These are phyloP conservation scores for Zaprionus obscuricornis DNA, from an alignment of 2,888 invertebrate genomes.

Conservation along the genomic window DNA sequence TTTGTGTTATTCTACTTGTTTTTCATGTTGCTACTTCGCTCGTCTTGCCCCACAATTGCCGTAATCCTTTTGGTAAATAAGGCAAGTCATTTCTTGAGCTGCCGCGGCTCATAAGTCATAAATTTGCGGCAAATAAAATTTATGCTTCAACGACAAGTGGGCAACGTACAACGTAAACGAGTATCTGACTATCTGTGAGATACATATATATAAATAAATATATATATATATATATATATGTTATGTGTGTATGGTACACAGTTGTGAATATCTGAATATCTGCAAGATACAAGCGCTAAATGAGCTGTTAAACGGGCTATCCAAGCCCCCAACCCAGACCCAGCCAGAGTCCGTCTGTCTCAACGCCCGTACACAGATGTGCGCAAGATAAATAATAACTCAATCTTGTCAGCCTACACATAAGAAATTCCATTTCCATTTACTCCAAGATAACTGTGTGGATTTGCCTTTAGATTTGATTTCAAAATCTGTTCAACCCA, in stretches of 20 bases:
- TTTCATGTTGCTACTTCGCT: not conserved
- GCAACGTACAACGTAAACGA: conserved; percentile 10
- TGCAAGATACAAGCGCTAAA: conserved; percentile 53
- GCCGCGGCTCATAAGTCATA: conserved; percentile 58
- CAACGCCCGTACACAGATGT: conserved; percentile 20
- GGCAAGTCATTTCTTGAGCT: conserved; percentile 28
- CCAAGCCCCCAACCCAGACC: conserved; percentile 29
- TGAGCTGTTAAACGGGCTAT: conserved; percentile 69
- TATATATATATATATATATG: too few species aligned
- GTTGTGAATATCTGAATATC: conserved; percentile 20
- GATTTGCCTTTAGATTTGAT: too few species aligned
- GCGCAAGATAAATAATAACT: conserved; percentile 67
- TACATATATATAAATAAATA: conserved; percentile 5
- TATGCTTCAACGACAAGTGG: conserved; percentile 53
- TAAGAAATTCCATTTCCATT: too few species aligned
- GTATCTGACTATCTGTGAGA: conserved; percentile 16
- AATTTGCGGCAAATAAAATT: conserved; percentile 74
- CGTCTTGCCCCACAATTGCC: conserved; percentile 21
- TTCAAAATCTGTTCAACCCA: not conserved
- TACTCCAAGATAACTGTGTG: too few species aligned
- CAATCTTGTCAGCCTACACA: conserved; percentile 59
- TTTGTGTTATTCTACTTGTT: conserved; percentile 3
- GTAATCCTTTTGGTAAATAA: conserved; percentile 74
- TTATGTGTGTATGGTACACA: too few species aligned
- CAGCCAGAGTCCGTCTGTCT: too few species aligned